Evolutionary conservation across 2,888 invertebrate species (phyloP).

Genomic region (Lycocerus yunnanus): DNA sequence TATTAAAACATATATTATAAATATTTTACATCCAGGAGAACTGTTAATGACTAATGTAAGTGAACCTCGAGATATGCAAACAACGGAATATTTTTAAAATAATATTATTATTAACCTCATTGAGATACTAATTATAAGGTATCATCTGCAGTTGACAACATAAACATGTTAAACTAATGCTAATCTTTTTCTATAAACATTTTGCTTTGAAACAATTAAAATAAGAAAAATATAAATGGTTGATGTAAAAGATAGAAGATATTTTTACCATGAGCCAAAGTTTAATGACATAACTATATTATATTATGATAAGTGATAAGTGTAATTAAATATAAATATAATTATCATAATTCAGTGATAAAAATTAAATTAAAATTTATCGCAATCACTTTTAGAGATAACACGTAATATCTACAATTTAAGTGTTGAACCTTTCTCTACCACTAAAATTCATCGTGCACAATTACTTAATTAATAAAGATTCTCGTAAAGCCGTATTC

Average conservation of each 20-base stretch:
- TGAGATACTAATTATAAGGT: no score
- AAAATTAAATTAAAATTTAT: not conserved
- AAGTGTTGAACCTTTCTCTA: no score
- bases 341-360: not conserved
- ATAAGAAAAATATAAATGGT: no score
- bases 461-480: not conserved
- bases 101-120: no score
- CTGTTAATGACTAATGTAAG: not conserved
- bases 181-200: no score
- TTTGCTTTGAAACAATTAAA: no score
- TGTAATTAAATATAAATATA: no score
- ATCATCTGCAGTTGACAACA: no score
- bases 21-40: not conserved
- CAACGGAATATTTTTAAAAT: not conserved
- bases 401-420: not conserved
- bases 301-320: not conserved
- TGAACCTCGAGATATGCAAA: not conserved
- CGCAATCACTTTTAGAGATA: not conserved
- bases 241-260: not conserved
- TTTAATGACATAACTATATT: not conserved
- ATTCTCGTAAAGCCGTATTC: no score
- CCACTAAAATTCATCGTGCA: not conserved
- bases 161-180: no score
- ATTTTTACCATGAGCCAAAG: not conserved
- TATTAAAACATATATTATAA: not conserved